These are phyloP conservation scores for Cyprinella venusta DNA, from an alignment of 2,797 vertebrate species.

Conservation along the genomic window DNA sequence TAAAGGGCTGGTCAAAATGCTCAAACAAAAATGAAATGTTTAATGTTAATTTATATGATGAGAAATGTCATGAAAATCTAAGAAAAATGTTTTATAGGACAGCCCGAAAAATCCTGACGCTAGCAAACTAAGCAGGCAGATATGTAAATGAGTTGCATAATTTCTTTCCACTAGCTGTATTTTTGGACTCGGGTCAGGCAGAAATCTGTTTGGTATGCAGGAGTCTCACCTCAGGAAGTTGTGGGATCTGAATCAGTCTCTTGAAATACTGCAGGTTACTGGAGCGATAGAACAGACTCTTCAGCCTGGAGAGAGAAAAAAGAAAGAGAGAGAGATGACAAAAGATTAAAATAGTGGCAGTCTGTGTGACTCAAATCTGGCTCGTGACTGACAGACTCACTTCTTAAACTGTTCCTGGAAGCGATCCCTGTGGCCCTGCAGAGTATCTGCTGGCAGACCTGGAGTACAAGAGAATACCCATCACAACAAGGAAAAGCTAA, in stretches of 20 bases:
- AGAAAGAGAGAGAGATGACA: conserved; percentile 20
- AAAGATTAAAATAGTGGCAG: not conserved
- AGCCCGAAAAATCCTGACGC: not conserved
- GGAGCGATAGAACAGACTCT: conserved; percentile 96
- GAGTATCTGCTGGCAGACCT: conserved; percentile 96
- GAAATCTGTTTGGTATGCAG: conserved; percentile 42
- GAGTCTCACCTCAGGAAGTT: conserved; percentile 92
- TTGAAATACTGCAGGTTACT: conserved; percentile 99
- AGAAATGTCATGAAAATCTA: not conserved
- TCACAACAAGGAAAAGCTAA: not conserved
- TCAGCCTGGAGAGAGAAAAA: conserved; percentile 79
- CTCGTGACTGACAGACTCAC: conserved; percentile 73
- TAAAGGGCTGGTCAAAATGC: not conserved
- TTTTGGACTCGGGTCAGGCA: conserved; percentile 30
- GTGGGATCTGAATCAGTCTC: conserved; percentile 96
- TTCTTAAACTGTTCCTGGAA: conserved; percentile 98
- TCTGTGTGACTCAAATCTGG: not conserved
- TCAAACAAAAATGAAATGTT: not conserved
- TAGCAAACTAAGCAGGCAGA: conserved; percentile 4
- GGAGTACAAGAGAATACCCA: conserved; percentile 34
- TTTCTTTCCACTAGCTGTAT: conserved; percentile 26
- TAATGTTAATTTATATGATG: not conserved
- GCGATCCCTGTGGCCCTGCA: conserved; percentile 96
- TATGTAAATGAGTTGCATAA: conserved; percentile 30
- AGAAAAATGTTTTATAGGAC: not conserved